Base-by-base conservation (phyloP, 2,888 invertebrate species). In the Zeuzera pyrina region DNA sequence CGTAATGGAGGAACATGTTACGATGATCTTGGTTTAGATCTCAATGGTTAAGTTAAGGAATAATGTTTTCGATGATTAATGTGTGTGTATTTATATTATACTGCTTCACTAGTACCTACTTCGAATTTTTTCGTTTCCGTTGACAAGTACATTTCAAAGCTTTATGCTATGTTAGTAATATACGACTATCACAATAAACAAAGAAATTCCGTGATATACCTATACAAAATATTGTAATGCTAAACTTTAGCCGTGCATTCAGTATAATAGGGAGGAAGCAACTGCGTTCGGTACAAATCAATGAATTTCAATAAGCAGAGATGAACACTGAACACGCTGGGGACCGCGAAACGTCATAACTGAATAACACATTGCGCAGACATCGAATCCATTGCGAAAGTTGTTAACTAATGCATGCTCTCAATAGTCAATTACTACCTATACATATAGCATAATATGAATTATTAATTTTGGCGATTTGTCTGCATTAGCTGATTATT, bases 241-340 rank as follows among this genome's bases (percentile, higher is more conserved):
- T 22, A 22, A 22, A 22, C 22, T 22, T 22, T 22, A 22, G 8
- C 12, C 2, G 12, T 19, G 5, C 16, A 26, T 13, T 21, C 28
- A 23, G 31, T 27, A 15, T 12, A 23, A 11, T 28, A 29, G 39
- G 10, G 24, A 6, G 24, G 10, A n/a, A 12, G 15, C 28, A 15
- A 28, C 15, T 5, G 15, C 14, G 13, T 25, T n/a, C 28, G 28
- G 36, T 42, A 39, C 48, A 49, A 56, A 60, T 57, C 54, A 56
- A 59, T 63, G 55, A 58, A 63, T 62, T 62, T 52, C 53, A 65
- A 57, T 65, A 49, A 57, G 43, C 43, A 46, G n/a, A n/a, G 47
- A 53, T 54, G 50, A 45, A 38, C 55, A 13, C 13, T n/a, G n/a
- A n/a, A n/a, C n/a, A n/a, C n/a, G n/a, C 19, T 49, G 43, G 43